These are phyloP conservation scores for Microtus ochrogaster DNA, from an alignment of 2,113 vertebrate species.

Conservation along the genomic window DNA sequence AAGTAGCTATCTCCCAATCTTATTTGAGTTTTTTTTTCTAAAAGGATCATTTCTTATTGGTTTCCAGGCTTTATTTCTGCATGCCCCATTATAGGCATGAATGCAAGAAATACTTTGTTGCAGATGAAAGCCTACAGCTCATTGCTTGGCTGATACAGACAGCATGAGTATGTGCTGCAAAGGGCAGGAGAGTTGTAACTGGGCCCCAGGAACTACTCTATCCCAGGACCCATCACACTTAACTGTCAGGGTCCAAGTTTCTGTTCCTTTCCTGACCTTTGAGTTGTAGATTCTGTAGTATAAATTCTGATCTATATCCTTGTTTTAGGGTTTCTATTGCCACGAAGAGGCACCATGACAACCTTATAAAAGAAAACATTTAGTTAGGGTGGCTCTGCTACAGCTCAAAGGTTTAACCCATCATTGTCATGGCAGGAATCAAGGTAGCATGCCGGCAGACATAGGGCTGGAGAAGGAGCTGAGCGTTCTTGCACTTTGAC, in stretches of 20 bases:
- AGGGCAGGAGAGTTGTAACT: background rate
- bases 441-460: background rate
- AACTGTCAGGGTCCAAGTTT: background rate
- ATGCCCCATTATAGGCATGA: background rate
- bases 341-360: background rate
- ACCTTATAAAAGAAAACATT: background rate
- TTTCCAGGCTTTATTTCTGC: conserved; percentile 8
- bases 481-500: background rate
- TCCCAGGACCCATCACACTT: background rate
- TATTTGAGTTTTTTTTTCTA: background rate
- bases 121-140: background rate
- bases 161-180: background rate
- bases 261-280: background rate
- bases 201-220: background rate
- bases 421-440: background rate
- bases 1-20: background rate
- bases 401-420: background rate
- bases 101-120: background rate
- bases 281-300: background rate
- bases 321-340: background rate
- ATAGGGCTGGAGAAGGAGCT: no score
- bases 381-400: background rate
- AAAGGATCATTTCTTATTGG: background rate
- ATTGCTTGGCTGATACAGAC: background rate
- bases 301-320: background rate